Evolutionary conservation across 2,797 vertebrate genomes (phyloP).

Genomic region (Lepidocolaptes lacrymiger): DNA sequence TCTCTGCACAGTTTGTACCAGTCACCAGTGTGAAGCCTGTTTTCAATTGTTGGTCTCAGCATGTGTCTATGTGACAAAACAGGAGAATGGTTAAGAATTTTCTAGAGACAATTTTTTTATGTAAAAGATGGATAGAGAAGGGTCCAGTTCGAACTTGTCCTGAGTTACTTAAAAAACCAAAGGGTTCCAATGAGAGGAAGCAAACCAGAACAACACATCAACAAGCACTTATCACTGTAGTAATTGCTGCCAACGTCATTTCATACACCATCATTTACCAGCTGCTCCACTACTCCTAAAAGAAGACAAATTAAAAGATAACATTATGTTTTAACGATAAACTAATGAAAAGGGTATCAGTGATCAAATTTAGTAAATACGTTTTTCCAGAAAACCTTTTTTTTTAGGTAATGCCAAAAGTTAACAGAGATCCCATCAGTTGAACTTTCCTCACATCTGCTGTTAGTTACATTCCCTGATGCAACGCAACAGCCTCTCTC

Average conservation of each 20-base stretch:
- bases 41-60: neutral
- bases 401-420: neutral
- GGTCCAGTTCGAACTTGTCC: neutral
- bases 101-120: neutral
- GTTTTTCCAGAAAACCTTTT: neutral
- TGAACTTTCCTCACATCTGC: neutral
- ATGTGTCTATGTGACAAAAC: neutral
- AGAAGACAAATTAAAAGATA: neutral
- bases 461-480: neutral
- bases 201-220: neutral
- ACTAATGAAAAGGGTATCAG: neutral
- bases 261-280: neutral
- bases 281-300: neutral
- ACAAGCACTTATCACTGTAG: neutral
- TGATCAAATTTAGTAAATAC: neutral
- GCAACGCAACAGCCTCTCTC: accelerated
- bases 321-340: neutral
- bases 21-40: neutral
- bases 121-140: neutral
- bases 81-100: neutral
- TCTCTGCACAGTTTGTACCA: neutral
- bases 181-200: neutral
- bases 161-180: neutral
- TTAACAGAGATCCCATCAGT: neutral
- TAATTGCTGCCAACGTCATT: neutral